phyloP scores from a whole-genome alignment of 1,140 invertebrate species.

The Cotesia glomerata region DNA sequence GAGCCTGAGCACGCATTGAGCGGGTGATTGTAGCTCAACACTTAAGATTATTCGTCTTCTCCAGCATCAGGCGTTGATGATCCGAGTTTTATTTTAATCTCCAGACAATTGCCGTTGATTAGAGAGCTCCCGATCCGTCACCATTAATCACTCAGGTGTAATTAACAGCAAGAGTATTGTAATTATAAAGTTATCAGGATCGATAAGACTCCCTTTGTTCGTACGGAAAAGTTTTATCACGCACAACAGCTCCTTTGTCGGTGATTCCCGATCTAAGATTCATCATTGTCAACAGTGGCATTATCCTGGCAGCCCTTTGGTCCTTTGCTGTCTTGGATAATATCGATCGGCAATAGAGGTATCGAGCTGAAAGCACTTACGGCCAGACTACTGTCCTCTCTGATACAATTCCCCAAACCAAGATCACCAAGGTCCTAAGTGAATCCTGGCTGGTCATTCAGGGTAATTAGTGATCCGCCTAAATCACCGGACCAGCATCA shows the following conservation, averaged over 20 bases:
- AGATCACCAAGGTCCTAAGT: constrained; percentile 36
- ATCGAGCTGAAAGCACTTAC: constrained; percentile 1
- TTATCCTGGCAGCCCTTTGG: neutral
- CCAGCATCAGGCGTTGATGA: neutral
- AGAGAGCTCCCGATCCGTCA: constrained; percentile 33
- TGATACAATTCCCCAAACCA: neutral
- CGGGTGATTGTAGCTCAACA: neutral
- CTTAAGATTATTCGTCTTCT: neutral
- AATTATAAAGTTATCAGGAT: constrained; percentile 47
- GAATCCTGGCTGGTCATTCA: constrained; percentile 47
- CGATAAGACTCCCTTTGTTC: constrained; percentile 26
- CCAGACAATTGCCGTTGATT: constrained; percentile 15
- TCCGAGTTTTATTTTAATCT: neutral
- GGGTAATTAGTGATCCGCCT: constrained; percentile 53
- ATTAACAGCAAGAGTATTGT: constrained; percentile 44
- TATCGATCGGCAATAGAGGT: neutral
- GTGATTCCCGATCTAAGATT: neutral
- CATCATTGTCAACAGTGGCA: constrained; percentile 3
- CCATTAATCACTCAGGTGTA: constrained; percentile 46
- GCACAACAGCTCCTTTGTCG: constrained; percentile 15
- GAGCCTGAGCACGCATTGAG: no score
- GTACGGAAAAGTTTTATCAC: constrained; percentile 6
- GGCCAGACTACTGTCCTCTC: neutral
- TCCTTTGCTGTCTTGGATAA: neutral
- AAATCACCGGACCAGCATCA: constrained; percentile 52